Evolutionary conservation across 2,797 vertebrate genomes (phyloP).

Genomic region (Sandelia bainsii): DNA sequence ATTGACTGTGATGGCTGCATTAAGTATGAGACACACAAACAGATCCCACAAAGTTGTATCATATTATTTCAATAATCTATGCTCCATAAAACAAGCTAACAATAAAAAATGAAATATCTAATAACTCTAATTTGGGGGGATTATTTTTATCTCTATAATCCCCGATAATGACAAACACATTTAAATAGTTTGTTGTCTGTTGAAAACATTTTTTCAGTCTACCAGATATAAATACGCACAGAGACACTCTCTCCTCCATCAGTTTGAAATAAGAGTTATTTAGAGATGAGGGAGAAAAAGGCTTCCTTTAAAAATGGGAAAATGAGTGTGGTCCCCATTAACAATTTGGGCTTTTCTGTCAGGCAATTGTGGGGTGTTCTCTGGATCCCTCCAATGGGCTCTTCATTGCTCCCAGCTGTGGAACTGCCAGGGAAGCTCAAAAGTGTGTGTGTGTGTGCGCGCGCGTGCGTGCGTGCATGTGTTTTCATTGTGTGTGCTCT

Average conservation of each 20-base stretch:
- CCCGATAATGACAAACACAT: conserved; percentile 50
- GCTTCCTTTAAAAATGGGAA: conserved; percentile 82
- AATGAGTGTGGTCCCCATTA: conserved; percentile 86
- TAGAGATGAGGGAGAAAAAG: conserved; percentile 68
- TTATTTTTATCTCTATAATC: conserved; percentile 44
- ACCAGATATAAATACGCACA: conserved; percentile 52
- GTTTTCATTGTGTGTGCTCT: conserved; percentile 56
- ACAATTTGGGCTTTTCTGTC: conserved; percentile 85
- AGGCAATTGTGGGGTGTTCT: conserved; percentile 85
- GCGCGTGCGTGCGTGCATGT: conserved; percentile 29
- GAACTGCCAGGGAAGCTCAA: conserved; percentile 75
- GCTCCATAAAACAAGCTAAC: conserved; percentile 25
- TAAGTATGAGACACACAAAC: conserved; percentile 85
- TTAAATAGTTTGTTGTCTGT: conserved; percentile 59
- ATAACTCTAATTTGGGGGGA: conserved; percentile 19
- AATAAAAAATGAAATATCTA: conserved; percentile 30
- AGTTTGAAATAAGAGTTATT: conserved; percentile 73
- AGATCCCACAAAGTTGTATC: conserved; percentile 7
- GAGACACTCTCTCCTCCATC: conserved; percentile 50
- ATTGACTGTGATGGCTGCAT: conserved; percentile 95
- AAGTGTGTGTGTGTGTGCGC: conserved; percentile 37
- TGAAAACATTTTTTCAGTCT: conserved; percentile 61
- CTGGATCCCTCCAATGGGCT: conserved; percentile 80
- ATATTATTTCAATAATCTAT: background rate
- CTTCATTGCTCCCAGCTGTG: conserved; percentile 88